Percentiles rank a stretch among this genome's conserved stretches.
phyloP scores from a whole-genome alignment of 1,140 invertebrate genomes.

The Goniozus legneri region DNA sequence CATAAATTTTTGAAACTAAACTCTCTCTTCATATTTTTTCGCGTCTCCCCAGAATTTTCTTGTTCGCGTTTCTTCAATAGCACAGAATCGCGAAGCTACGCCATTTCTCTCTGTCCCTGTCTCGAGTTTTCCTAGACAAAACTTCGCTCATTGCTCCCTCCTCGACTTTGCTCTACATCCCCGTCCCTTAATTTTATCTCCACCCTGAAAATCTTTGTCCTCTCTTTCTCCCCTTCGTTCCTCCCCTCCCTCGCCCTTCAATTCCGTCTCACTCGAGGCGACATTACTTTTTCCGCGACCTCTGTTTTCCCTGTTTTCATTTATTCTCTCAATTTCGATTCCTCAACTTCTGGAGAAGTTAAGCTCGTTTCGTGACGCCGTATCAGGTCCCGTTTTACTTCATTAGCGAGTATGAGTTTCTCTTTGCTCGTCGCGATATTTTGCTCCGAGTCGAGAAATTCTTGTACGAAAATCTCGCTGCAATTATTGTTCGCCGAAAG shows the following conservation, averaged over 20 bases:
- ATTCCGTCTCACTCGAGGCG: not conserved
- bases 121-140: not conserved
- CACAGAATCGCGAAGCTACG: too few relatives aligned
- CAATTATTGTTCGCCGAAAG: too few relatives aligned
- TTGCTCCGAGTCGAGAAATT: too few relatives aligned
- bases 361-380: not conserved
- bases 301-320: too few relatives aligned
- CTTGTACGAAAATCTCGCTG: too few relatives aligned
- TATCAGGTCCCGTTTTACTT: conserved; percentile 31
- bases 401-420: conserved; percentile 39
- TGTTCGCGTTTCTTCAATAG: too few relatives aligned
- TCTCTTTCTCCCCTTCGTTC: conserved; percentile 7
- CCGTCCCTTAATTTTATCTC: conserved; percentile 3
- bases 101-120: conserved; percentile 11
- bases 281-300: too few relatives aligned
- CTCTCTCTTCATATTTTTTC: too few relatives aligned
- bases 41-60: too few relatives aligned
- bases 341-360: too few relatives aligned
- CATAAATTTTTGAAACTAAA: too few relatives aligned
- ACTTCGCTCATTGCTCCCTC: conserved; percentile 9
- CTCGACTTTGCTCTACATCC: not conserved
- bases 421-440: conserved; percentile 28
- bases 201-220: conserved; percentile 1
- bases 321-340: too few relatives aligned
- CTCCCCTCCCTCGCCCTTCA: not conserved